Evolutionary conservation across 2,113 vertebrate genomes (phyloP).

Genomic region (Phaethon lepturus): DNA sequence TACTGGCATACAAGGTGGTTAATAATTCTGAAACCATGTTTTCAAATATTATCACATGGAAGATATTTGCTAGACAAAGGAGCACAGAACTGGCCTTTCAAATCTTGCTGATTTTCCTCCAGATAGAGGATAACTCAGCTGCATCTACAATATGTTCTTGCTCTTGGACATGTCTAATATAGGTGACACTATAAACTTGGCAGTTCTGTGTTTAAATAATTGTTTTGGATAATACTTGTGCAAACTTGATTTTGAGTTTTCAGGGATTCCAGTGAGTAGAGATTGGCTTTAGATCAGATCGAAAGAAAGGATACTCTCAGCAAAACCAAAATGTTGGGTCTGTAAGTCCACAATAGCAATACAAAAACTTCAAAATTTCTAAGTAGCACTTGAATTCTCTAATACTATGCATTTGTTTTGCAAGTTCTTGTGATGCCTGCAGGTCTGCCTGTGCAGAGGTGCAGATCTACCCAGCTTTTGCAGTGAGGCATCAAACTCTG

Average conservation of each 20-base stretch:
- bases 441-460: not conserved
- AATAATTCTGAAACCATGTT: not conserved
- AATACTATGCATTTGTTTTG: not conserved
- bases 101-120: not conserved
- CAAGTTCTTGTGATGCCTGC: not conserved
- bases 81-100: not conserved
- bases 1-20: constrained; percentile 5
- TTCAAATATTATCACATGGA: not conserved
- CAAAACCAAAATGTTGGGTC: not conserved
- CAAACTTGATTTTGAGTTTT: not conserved
- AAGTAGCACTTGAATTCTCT: not conserved
- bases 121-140: not conserved
- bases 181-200: not conserved
- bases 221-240: not conserved
- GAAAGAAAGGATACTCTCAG: not conserved
- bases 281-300: not conserved
- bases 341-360: not conserved
- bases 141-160: not conserved
- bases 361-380: not conserved
- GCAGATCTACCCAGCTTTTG: not conserved
- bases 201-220: not conserved
- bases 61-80: not conserved
- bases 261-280: not conserved
- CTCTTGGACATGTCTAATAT: not conserved
- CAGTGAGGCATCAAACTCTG: not conserved